A percentile compares a stretch with the other conserved stretches of the same genome.
Evolutionary conservation across 2,113 vertebrate species (phyloP).

Genomic region (Phyllostomus hastatus): DNA sequence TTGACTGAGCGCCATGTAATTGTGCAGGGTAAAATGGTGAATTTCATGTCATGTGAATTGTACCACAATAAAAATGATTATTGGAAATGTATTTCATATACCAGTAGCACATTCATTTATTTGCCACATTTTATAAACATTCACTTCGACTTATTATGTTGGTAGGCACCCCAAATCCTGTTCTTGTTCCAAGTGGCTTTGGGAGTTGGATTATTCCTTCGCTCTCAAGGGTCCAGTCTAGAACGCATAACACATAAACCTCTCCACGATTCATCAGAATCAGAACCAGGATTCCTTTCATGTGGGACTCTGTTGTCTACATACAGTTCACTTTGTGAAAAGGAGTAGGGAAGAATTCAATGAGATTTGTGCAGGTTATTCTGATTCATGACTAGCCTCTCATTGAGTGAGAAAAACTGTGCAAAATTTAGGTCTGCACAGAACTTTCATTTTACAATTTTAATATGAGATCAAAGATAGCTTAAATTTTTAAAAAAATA

Average conservation of each 20-base stretch:
- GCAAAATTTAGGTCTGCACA: background rate
- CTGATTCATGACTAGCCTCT: background rate
- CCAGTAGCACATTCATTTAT: background rate
- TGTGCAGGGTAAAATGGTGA: background rate
- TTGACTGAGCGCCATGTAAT: background rate
- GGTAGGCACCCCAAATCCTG: background rate
- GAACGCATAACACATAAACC: rapidly evolving
- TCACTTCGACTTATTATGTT: background rate
- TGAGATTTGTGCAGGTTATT: background rate
- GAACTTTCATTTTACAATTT: background rate
- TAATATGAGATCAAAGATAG: background rate
- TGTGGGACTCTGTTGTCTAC: background rate
- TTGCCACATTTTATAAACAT: background rate
- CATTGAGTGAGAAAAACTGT: background rate
- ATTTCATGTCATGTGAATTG: background rate
- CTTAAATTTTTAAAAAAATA: background rate
- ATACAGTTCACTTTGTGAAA: background rate
- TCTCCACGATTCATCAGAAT: background rate
- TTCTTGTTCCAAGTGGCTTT: background rate
- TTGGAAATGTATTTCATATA: background rate
- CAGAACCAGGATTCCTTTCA: background rate
- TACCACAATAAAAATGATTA: background rate
- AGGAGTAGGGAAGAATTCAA: background rate
- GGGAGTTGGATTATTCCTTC: background rate
- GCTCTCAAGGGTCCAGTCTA: background rate